phyloP scores from a whole-genome alignment of 2,888 invertebrate genomes.

The Tanypteryx hageni region DNA sequence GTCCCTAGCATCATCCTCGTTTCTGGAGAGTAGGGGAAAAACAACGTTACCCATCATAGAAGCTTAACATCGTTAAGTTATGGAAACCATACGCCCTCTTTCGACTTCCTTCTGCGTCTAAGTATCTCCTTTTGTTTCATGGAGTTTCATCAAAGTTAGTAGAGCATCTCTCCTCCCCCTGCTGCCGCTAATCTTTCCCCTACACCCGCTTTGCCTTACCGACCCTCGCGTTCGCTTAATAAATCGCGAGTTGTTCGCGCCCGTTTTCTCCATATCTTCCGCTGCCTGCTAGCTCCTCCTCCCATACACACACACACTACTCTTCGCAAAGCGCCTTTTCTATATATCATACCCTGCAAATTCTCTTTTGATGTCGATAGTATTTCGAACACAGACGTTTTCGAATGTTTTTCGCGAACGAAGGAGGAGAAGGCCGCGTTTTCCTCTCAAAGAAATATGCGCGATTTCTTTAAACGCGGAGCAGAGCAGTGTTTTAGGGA shows the following conservation, averaged over 20 bases:
- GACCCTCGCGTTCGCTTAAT: constrained; percentile 17
- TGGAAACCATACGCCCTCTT: constrained; percentile 32
- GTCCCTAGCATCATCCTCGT: not conserved
- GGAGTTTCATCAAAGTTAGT: constrained; percentile 41
- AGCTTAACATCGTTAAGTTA: constrained; percentile 44
- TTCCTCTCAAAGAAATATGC: not conserved
- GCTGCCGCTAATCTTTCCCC: not conserved
- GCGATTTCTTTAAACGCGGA: not conserved
- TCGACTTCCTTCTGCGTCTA: not conserved
- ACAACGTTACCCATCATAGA: constrained; percentile 37
- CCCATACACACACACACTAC: too few species aligned
- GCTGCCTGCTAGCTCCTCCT: too few species aligned
- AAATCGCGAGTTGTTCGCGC: constrained; percentile 21
- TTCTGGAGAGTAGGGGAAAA: not conserved
- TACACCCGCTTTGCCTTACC: not conserved
- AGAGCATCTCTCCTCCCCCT: not conserved
- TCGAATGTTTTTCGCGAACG: not conserved
- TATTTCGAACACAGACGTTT: not conserved
- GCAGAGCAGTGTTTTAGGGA: not conserved
- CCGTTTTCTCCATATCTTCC: not conserved
- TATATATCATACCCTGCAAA: not conserved
- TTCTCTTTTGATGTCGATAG: not conserved
- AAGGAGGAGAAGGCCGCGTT: not conserved
- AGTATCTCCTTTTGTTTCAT: constrained; percentile 30
- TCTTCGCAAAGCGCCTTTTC: too few species aligned